Evolutionary conservation across 2,888 invertebrate species (phyloP), one percentile per base, ranked within the genome.

Genomic region (Lycia hirtaria): DNA sequence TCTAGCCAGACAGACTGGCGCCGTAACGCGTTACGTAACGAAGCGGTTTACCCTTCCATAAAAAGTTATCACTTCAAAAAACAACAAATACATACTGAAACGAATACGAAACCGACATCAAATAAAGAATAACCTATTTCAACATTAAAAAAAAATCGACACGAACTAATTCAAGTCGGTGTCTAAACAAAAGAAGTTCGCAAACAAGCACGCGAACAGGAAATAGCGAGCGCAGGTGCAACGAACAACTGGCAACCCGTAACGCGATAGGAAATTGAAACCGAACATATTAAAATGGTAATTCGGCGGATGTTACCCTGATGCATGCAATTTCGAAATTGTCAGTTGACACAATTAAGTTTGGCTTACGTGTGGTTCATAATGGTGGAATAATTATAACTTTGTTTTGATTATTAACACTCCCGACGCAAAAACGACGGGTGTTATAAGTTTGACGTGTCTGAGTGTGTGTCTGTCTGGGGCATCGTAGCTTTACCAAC

Each of bases 211-310:
- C 35, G 38, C 40, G 14, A 53, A 30, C 57, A 50, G 52, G 49
- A 62, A 63, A 61, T 51, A 33, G 55, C 44, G 30, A 49, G 28
- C 55, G 56, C 66, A 64, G 64, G 62, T 64, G 66, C 60, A 55
- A 37, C 60, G 28, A 50, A 56, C 50, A 33, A 50, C 48, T 45
- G 50, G 14, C 3, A 40, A 41, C 41, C 28, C 17, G 52, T 33
- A 60, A 62, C 65, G 60, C 62, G 51, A 62, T 58, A 53, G 53
- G 59, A 60, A 62, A 66, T 66, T 60, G 62, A 56, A 58, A 58
- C 56, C 56, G 28, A 60, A 63, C 53, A 56, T 48, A 57, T 47
- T 59, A 54, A 50, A 54, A 59, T 55, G 59, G 28, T 17, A 41
- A 41, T 41, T 4, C 26, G 17, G 26, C 10, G 15, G 15, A 41